Evolutionary conservation across 2,888 invertebrate genomes (phyloP).

Genomic region (Drosophila multiciliata): DNA sequence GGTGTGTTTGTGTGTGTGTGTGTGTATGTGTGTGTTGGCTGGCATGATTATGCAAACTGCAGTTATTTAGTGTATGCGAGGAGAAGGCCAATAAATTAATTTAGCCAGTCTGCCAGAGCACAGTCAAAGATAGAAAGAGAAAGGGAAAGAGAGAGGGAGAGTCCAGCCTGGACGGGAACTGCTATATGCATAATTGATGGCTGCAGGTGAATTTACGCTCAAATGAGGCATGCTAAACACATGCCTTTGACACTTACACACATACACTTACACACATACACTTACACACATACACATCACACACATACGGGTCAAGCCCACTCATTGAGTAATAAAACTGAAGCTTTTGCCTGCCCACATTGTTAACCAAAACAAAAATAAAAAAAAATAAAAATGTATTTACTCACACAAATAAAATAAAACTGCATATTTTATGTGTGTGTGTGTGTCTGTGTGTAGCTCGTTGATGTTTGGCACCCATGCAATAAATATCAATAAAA

Average conservation of each 20-base stretch:
- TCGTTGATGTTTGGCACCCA: constrained; percentile 37
- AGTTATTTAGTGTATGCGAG: constrained; percentile 74
- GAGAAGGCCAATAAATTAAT: constrained; percentile 77
- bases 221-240: constrained; percentile 80
- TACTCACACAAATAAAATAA: constrained; percentile 5
- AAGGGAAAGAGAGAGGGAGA: not conserved
- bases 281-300: constrained; percentile 6
- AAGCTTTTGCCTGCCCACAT: constrained; percentile 31
- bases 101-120: constrained; percentile 47
- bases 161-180: constrained; percentile 28
- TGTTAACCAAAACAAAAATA: constrained; percentile 48
- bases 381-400: not conserved
- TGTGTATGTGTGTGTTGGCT: constrained; percentile 22
- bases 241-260: constrained; percentile 77
- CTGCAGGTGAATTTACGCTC: constrained; percentile 80
- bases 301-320: constrained; percentile 17
- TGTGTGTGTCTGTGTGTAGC: constrained; percentile 16
- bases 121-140: not conserved
- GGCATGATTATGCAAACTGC: constrained; percentile 76
- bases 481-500: constrained; percentile 59
- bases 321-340: constrained; percentile 55
- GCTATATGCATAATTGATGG: constrained; percentile 80
- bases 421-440: constrained; percentile 40
- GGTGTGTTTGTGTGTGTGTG: constrained; percentile 14
- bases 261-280: constrained; percentile 41